Percentiles rank a stretch among this genome's conserved stretches.
Conservation (phyloP, 37 sponge, comb jelly and placozoan species). For the Theonella swinhoei region DNA sequence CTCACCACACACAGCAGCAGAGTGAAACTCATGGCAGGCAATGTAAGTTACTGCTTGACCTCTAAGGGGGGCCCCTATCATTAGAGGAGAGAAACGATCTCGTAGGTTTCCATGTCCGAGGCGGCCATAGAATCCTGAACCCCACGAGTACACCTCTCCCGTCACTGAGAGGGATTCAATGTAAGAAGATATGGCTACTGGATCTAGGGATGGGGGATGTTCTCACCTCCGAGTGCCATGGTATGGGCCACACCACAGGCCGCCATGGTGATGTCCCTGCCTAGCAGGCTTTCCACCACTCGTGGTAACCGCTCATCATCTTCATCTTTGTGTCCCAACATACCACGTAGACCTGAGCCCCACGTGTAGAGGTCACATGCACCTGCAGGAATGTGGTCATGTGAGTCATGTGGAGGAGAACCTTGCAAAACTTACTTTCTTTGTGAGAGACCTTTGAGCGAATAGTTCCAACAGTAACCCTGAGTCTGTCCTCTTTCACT, state of each 20-base stretch:
- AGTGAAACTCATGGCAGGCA: slow-evolving; percentile 83
- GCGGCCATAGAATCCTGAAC: slow-evolving; percentile 84
- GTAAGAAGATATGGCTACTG: too few species aligned
- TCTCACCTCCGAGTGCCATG: slow-evolving; percentile 82
- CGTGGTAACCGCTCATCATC: slow-evolving; percentile 58
- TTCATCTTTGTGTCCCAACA: slow-evolving; percentile 91
- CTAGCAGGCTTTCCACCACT: slow-evolving; percentile 86
- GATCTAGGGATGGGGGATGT: not conserved
- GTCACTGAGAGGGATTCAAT: too few species aligned
- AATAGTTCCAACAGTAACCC: slow-evolving; percentile 58
- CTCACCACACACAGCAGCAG: slow-evolving; percentile 84
- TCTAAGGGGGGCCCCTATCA: slow-evolving; percentile 72
- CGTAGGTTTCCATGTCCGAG: slow-evolving; percentile 91
- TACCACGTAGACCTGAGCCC: slow-evolving; percentile 76
- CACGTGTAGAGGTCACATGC: slow-evolving; percentile 92
- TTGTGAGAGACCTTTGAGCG: slow-evolving; percentile 40
- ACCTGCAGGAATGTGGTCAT: slow-evolving; percentile 16
- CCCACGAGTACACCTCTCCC: slow-evolving; percentile 92
- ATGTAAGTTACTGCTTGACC: slow-evolving; percentile 61
- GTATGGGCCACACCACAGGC: slow-evolving; percentile 72
- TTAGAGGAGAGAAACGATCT: slow-evolving; percentile 86
- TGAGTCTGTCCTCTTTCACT: slow-evolving; percentile 25
- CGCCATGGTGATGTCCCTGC: slow-evolving; percentile 66
- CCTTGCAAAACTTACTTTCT: slow-evolving; percentile 42
- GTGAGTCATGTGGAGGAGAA: not conserved